Base-by-base conservation (phyloP, 2,113 vertebrate genomes). In the Rattus rattus region DNA sequence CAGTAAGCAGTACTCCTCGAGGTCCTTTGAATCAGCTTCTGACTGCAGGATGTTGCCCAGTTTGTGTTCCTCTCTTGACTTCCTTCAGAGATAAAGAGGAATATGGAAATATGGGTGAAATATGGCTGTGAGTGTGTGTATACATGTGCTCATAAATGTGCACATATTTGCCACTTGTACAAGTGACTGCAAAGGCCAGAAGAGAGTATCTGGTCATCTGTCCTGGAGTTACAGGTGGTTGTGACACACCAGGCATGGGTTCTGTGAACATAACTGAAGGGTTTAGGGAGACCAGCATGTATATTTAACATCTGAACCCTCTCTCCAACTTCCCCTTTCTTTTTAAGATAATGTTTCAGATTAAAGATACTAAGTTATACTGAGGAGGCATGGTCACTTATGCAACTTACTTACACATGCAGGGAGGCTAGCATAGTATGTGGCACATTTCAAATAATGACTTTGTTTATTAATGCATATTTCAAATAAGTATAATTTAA, bases 301-400 rank as follows among this genome's bases (percentile, higher is more conserved):
- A 24, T 7, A 19, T 11, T 28, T 77, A 61, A 39, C 36, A 10
- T 7, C n/a, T 61, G 11, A 43, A 2, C 56, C 36, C 1, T 61
- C 20, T 63, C 36, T 61, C 6, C 56, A 39, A 0, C 56, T 22
- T 39, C 20, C 20, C 28, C 2, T 88, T 54, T 69, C 14, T 73
- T 19, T 92, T 93, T 83, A 56, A 39, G 39, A 70, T 30, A 67
- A 87, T 2, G 49, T 91, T 85, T 47, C 59, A 72, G 70, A 52
- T 76, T 24, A 49, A 8, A 65, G 83, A 9, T 33, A 30, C 14
- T 30, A 85, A 65, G 7, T 19, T 63, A 2, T 26, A 43, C 12
- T 28, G 10, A 61, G 85, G 65, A 84, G 5, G 11, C 17, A 85
- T 19, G 7, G 36, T 77, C 43, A 24, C 80, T 76, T 89, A 20